Base-by-base conservation (phyloP, 2,113 vertebrate species). In the Antechinus flavipes region DNA sequence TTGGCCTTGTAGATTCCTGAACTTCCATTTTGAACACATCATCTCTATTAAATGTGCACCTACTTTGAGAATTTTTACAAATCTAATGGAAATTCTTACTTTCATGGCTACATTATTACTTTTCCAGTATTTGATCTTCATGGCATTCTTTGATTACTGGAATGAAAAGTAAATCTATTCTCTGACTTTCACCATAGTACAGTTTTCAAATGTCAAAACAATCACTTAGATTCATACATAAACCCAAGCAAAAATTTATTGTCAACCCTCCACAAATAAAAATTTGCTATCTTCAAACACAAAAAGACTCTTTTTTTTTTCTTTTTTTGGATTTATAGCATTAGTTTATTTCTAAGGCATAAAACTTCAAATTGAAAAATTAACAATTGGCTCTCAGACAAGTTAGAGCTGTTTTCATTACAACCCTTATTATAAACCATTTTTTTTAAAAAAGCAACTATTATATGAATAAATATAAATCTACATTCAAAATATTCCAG, bases 81-180 rank as follows among this genome's bases (percentile, higher is more conserved):
- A 26, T 56, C 90, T 91, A 95, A 42, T 49, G 0, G 93, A 89
- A 89, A 49, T 68, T 94, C 92, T 94, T 90, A 91, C 93, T 94
- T 97, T 94, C 46, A 92, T 50, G 30, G 19, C 50, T 95, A 26
- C 90, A 53, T 90, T 95, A 94, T 30, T 90, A 95, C 58, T 93
- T 90, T 94, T 55, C 93, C 93, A 89, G n/a, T 94, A 94, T 61
- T 92, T 91, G 47, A 91, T 89, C 94, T 95, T 95, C 54, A 84
- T 96, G 94, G 90, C 25, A 91, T 30, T 56, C 76, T 25, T 11
- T 91, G 56, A 47, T 89, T 11, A 91, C 5, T 68, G 61, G 91
- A 90, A 54, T 95, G 61, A 96, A 92, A 96, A 94, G 94, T 92
- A 93, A 53, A 92, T 61, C 46, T 8, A 92, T 25, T 55, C 27